Conservation (phyloP, 2,113 vertebrate genomes). For the Pungitius pungitius region DNA sequence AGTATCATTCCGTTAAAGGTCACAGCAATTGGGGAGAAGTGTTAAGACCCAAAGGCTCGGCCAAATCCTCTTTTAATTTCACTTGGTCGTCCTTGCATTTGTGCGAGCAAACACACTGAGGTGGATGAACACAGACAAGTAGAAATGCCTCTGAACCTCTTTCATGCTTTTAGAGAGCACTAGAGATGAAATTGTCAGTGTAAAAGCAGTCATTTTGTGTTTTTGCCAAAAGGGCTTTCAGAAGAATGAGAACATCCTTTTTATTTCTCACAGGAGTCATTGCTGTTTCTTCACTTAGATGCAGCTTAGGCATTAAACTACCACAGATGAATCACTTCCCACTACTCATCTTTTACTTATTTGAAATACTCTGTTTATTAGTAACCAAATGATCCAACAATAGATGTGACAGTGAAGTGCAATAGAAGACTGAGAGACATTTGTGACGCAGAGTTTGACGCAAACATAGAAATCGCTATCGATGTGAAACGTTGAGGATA, state of each 20-base stretch:
- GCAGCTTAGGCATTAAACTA: conserved; percentile 11
- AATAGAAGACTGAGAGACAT: neutral
- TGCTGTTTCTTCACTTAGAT: neutral
- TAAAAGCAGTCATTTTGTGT: neutral
- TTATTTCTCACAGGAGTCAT: neutral
- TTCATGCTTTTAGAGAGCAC: neutral
- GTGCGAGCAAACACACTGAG: neutral
- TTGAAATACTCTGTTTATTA: conserved; percentile 30
- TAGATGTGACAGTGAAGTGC: conserved; percentile 11
- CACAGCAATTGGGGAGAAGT: conserved; percentile 38
- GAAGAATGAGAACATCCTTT: conserved; percentile 11
- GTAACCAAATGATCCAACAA: neutral
- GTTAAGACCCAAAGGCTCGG: conserved; percentile 15
- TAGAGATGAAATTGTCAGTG: conserved; percentile 4
- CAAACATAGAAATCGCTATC: neutral
- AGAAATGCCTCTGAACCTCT: neutral
- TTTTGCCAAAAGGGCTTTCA: conserved; percentile 32
- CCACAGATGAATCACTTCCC: neutral
- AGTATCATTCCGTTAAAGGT: conserved; percentile 43
- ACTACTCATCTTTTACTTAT: conserved; percentile 36
- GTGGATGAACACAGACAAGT: neutral
- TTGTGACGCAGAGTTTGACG: neutral
- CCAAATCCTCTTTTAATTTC: conserved; percentile 66
- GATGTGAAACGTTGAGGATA: neutral
- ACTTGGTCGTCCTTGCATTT: neutral